These are phyloP conservation scores for Spatulosminthurus flaviceps DNA, from an alignment of 2,888 invertebrate species.

Conservation along the genomic window DNA sequence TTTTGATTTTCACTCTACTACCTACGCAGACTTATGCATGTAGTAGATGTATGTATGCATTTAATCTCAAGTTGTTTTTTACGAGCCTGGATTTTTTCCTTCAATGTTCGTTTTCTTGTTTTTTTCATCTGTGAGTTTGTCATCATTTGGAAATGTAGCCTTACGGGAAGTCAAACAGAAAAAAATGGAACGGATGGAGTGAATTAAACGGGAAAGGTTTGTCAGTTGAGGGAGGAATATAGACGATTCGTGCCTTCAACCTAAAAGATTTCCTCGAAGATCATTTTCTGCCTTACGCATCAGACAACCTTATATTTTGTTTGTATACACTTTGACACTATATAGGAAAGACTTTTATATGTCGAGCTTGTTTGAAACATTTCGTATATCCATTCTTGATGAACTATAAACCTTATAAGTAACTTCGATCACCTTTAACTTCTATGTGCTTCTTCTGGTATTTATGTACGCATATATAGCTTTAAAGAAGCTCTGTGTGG, in stretches of 20 bases:
- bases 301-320: not conserved
- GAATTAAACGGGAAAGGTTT: constrained; percentile 10
- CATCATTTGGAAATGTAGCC: constrained; percentile 6
- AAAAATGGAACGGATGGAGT: not conserved
- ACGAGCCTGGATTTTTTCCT: not conserved
- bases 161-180: constrained; percentile 5
- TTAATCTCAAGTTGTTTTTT: not conserved
- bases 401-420: too few species aligned
- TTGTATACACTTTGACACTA: too few species aligned
- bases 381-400: not conserved
- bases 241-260: not conserved
- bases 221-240: not conserved
- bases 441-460: not conserved
- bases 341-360: too few species aligned
- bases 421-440: not conserved
- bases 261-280: constrained; percentile 3
- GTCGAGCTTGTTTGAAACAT: not conserved
- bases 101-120: not conserved
- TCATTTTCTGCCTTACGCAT: not conserved
- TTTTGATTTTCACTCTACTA: constrained; percentile 11
- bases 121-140: constrained; percentile 8
- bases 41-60: not conserved
- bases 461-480: not conserved
- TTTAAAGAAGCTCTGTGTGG: not conserved
- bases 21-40: too few species aligned